Evolutionary conservation across 1,140 invertebrate species (phyloP).

Genomic region (Ylistrum balloti): DNA sequence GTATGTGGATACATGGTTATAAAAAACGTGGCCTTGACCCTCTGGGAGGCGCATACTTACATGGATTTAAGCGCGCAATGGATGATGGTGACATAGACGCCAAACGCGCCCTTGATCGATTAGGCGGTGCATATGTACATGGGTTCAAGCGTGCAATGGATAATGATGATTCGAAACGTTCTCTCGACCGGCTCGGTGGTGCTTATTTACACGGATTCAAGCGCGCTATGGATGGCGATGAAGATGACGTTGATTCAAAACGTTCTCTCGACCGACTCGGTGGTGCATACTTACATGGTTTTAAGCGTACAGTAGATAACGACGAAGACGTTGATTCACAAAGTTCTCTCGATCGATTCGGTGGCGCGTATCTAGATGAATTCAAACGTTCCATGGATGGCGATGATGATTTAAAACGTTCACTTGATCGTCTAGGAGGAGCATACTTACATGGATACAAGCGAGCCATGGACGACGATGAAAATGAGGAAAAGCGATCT

Average conservation of each 20-base stretch:
- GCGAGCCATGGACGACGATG: neutral
- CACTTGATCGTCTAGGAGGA: slow-evolving; percentile 40
- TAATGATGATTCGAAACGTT: neutral
- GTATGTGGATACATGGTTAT: slow-evolving; percentile 54
- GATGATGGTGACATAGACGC: neutral
- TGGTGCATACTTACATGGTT: neutral
- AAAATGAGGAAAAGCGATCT: slow-evolving; percentile 3
- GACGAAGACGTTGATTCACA: slow-evolving; percentile 15
- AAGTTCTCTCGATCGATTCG: neutral
- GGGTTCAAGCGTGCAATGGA: neutral
- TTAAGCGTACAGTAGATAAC: neutral
- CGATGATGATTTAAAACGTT: slow-evolving; percentile 46
- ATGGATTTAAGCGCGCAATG: slow-evolving; percentile 47
- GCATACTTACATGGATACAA: slow-evolving; percentile 7
- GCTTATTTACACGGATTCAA: slow-evolving; percentile 19
- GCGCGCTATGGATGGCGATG: neutral
- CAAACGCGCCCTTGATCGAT: neutral
- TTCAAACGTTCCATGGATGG: neutral
- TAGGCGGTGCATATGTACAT: neutral
- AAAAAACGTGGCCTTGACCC: slow-evolving; percentile 50
- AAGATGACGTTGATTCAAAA: slow-evolving; percentile 31
- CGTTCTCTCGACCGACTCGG: slow-evolving; percentile 46
- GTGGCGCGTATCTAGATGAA: neutral
- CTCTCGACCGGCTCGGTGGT: neutral
- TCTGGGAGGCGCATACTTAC: slow-evolving; percentile 44